Base-by-base conservation (phyloP, 2,888 invertebrate genomes). In the Drosophila colorata region DNA sequence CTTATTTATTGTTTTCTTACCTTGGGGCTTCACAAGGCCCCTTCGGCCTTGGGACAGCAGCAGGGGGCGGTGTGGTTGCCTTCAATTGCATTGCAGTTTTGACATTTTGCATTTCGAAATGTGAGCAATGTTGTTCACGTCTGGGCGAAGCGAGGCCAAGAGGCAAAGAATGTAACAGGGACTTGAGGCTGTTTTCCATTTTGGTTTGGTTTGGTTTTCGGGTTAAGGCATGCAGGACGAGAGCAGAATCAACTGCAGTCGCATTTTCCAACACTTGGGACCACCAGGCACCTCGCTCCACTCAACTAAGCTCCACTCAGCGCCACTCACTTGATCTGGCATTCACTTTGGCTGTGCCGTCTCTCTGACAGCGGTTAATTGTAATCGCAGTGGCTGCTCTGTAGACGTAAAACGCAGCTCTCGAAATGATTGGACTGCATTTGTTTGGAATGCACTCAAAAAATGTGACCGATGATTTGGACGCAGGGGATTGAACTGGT, bases 361-460 rank as follows among this genome's bases (percentile, higher is more conserved):
- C 46, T 28, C 28, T 1, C 23, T 60, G 23, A 9, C 35, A 59
- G 14, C 25, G 44, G 33, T 60, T 31, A 49, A 44, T 44, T 53
- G 7, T 28, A 33, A 37, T 16, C 20, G 35, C 52, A 52, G 16
- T 14, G 25, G 5, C 16, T 59, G 57, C n/a, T 23, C 28, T 38
- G 46, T 31, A 28, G 14, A 4, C 28, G 33, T 7, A n/a, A n/a
- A n/a, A n/a, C n/a, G 41, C 4, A 38, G 14, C 20, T 8, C 18
- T 31, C 14, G 16, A 23, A 23, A 35, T 35, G 23, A 37, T 28
- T 47, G 37, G 49, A 38, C 37, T 38, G 16, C 28, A 38, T 4
- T 23, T 14, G 31, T 4, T 31, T 11, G 31, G 3, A 33, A 33
- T 33, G 13, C 33, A 13, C 40, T 33, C 33, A 33, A 13, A 20